A percentile compares a stretch with the other conserved stretches of the same genome.
Evolutionary conservation across 1,140 invertebrate genomes (phyloP).

Genomic region (Bilobella aurantiaca): DNA sequence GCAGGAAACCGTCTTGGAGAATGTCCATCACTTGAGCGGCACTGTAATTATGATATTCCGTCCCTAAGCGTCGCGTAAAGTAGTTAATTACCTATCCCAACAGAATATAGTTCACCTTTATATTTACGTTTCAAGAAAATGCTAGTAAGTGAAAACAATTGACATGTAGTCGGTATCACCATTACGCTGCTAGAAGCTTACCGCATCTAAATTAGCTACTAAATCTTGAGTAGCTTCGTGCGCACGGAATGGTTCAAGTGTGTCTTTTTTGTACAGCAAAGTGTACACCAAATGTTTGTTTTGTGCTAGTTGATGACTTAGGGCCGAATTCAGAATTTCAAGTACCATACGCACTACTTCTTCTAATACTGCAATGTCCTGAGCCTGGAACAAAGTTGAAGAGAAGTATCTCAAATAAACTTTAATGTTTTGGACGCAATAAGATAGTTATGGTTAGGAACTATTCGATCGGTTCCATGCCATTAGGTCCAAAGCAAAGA

Average conservation of each 20-base stretch:
- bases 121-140: too few relatives aligned
- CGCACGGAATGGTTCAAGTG: slow-evolving; percentile 75
- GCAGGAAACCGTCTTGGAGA: slow-evolving; percentile 66
- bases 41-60: slow-evolving; percentile 51
- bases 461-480: too few relatives aligned
- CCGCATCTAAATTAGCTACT: slow-evolving; percentile 90
- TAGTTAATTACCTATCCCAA: slow-evolving; percentile 83
- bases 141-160: too few relatives aligned
- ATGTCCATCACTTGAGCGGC: slow-evolving; percentile 72
- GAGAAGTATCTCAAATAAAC: too few relatives aligned
- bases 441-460: too few relatives aligned
- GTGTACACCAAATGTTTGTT: slow-evolving; percentile 95
- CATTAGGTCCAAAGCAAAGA: too few relatives aligned
- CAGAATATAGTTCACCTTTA: too few relatives aligned
- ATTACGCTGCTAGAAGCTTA: slow-evolving; percentile 41
- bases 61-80: slow-evolving; percentile 63
- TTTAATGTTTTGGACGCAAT: too few relatives aligned
- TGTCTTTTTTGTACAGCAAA: slow-evolving; percentile 80
- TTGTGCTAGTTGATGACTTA: slow-evolving; percentile 72
- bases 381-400: slow-evolving; percentile 45
- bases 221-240: slow-evolving; percentile 90
- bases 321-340: slow-evolving; percentile 89
- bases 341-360: slow-evolving; percentile 92
- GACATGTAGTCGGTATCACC: too few relatives aligned
- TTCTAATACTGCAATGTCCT: slow-evolving; percentile 88